phyloP scores from a whole-genome alignment of 1,140 invertebrate genomes.

The Bombus impatiens region DNA sequence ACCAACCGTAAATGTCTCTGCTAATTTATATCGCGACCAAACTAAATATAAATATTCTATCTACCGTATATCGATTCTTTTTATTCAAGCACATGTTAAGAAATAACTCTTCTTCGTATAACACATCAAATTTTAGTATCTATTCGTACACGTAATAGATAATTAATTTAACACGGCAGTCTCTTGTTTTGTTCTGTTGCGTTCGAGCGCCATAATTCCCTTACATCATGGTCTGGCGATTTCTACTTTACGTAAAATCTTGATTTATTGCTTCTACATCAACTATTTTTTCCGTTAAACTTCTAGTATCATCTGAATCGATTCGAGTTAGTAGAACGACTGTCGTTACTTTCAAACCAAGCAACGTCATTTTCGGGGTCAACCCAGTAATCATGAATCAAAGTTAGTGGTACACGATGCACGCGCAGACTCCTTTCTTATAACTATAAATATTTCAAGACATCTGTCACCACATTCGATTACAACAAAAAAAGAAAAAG shows the following conservation, averaged over 20 bases:
- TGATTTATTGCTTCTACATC: conserved; percentile 44
- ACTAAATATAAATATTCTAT: background rate
- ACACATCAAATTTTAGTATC: no score
- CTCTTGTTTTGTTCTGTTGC: background rate
- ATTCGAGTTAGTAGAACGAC: conserved; percentile 60
- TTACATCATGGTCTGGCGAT: background rate
- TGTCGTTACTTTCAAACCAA: conserved; percentile 31
- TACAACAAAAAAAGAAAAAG: background rate
- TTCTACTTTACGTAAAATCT: conserved; percentile 27
- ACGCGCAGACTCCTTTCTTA: conserved; percentile 38
- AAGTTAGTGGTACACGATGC: conserved; percentile 70
- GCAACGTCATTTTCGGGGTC: conserved; percentile 57
- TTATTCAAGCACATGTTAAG: no score
- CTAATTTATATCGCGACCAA: background rate
- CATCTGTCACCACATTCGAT: background rate
- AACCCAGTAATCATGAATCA: conserved; percentile 60
- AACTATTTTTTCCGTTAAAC: conserved; percentile 10
- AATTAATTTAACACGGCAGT: background rate
- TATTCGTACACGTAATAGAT: no score
- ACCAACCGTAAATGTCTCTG: background rate
- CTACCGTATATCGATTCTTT: background rate
- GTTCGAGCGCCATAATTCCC: background rate
- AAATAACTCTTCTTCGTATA: background rate
- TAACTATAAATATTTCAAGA: background rate
- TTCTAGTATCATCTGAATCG: background rate